phyloP scores from a whole-genome alignment of 2,797 vertebrate genomes.

The Thripadectes ignobilis region DNA sequence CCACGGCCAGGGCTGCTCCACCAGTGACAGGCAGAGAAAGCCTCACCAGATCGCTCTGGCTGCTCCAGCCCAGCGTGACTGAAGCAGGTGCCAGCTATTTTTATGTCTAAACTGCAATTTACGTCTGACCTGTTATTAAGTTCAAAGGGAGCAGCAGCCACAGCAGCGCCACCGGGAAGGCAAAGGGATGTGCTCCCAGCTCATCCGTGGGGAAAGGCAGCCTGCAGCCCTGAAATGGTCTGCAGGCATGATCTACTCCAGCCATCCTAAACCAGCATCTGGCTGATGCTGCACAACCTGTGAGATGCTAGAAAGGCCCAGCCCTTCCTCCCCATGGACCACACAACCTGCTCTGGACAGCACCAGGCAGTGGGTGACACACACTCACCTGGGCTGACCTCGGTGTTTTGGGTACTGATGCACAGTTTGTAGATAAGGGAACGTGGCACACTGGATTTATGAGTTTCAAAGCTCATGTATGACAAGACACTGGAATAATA shows the following conservation, averaged over 20 bases:
- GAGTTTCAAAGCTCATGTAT: background rate
- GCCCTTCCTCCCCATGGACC: background rate
- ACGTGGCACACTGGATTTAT: background rate
- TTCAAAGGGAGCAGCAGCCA: background rate
- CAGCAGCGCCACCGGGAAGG: rapidly evolving
- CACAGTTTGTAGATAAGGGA: background rate
- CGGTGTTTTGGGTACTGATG: background rate
- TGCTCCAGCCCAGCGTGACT: background rate
- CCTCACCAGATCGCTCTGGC: background rate
- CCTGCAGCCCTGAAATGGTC: rapidly evolving
- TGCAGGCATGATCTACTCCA: background rate
- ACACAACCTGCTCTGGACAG: background rate
- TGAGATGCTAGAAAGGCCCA: background rate
- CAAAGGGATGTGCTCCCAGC: rapidly evolving
- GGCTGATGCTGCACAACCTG: background rate
- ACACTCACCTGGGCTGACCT: background rate
- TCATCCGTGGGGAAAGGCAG: background rate
- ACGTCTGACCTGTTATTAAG: background rate
- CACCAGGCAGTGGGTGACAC: background rate
- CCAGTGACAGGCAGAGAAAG: background rate
- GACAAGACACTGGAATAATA: background rate
- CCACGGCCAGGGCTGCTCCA: rapidly evolving
- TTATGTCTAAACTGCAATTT: background rate
- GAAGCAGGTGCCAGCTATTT: slow-evolving; percentile 57
- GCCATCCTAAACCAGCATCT: background rate